These are phyloP conservation scores for Solenodon paradoxus DNA, from an alignment of 2,113 vertebrate genomes.

Conservation along the genomic window DNA sequence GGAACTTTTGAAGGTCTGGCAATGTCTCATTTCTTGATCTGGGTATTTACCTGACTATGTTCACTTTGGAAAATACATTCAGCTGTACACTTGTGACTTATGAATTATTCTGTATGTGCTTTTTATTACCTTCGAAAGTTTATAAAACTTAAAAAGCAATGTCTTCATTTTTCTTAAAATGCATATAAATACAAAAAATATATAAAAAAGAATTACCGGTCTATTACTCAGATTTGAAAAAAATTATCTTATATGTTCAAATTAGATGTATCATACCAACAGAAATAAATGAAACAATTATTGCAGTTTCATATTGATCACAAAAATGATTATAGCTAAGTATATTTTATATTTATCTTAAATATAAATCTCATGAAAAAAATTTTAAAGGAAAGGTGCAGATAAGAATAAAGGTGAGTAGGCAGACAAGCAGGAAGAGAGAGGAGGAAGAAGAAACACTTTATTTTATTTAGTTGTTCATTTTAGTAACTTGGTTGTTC, in stretches of 20 bases:
- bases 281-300: slow-evolving; percentile 11
- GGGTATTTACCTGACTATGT: not conserved
- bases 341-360: no score
- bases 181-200: not conserved
- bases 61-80: not conserved
- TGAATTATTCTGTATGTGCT: not conserved
- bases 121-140: not conserved
- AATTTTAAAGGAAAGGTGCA: no score
- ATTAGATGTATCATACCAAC: not conserved
- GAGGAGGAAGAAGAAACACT: no score
- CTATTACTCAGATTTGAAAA: no score
- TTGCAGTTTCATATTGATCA: not conserved
- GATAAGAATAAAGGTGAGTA: no score
- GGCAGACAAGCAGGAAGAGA: no score
- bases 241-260: not conserved
- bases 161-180: slow-evolving; percentile 1
- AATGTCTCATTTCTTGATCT: not conserved
- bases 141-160: not conserved
- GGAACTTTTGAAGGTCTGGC: not conserved
- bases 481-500: no score
- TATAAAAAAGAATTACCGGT: no score
- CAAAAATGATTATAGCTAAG: not conserved
- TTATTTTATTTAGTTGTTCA: no score
- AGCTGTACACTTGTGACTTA: not conserved
- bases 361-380: no score